phyloP scores from a whole-genome alignment of 2,113 vertebrate genomes.

The Passer montanus region DNA sequence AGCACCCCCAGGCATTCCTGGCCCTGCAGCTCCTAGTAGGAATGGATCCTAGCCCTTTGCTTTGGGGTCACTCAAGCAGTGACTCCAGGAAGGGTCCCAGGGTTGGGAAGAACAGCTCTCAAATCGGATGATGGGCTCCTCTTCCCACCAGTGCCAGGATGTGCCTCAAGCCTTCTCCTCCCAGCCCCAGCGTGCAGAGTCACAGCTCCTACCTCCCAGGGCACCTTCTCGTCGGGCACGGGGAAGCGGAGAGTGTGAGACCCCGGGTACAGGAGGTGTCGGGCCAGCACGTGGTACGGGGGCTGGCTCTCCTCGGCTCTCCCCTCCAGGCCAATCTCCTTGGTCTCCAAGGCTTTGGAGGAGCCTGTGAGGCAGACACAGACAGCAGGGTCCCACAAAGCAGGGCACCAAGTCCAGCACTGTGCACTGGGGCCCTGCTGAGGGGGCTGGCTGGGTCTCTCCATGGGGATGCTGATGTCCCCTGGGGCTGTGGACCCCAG shows the following conservation, averaged over 20 bases:
- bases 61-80: neutral
- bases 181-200: neutral
- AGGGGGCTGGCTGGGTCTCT: too few species aligned
- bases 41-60: neutral
- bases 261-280: constrained; percentile 81
- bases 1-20: neutral
- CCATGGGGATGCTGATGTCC: neutral
- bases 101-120: neutral
- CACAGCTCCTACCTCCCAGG: constrained; percentile 86
- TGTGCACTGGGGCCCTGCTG: neutral
- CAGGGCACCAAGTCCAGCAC: neutral
- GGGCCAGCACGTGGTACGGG: constrained; percentile 76
- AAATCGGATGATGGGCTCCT: neutral
- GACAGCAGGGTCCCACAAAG: neutral
- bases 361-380: constrained; percentile 31
- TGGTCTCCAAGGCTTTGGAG: neutral
- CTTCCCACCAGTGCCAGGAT: neutral
- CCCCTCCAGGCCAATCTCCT: neutral
- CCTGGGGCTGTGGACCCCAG: fast-evolving
- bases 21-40: neutral
- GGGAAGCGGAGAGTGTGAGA: constrained; percentile 82
- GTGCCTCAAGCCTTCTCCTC: neutral
- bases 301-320: neutral
- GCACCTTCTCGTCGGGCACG: constrained; percentile 93
- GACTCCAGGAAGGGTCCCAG: neutral